phyloP scores from a whole-genome alignment of 2,113 vertebrate species.

The Ceyx cyanopectus region DNA sequence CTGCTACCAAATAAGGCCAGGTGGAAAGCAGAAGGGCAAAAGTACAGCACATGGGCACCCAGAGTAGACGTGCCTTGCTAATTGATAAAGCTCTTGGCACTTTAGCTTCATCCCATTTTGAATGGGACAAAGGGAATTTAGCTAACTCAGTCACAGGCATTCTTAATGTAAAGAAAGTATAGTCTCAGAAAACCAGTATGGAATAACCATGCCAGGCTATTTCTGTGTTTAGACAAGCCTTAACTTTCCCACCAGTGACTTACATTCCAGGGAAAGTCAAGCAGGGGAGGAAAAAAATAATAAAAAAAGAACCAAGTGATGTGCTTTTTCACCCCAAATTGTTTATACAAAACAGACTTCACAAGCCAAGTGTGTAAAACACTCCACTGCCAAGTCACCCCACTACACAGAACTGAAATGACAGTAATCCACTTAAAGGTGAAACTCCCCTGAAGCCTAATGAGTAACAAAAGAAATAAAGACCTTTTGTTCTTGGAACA shows the following conservation, averaged over 20 bases:
- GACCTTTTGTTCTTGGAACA: conserved; percentile 28
- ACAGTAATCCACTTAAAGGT: conserved; percentile 62
- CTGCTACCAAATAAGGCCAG: not conserved
- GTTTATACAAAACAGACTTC: conserved; percentile 38
- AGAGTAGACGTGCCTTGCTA: not conserved
- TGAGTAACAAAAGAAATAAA: conserved; percentile 46
- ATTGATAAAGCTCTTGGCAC: not conserved
- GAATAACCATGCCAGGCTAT: not conserved
- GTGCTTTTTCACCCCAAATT: not conserved
- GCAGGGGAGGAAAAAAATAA: not conserved
- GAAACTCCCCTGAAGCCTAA: conserved; percentile 54
- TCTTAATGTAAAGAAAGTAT: not conserved
- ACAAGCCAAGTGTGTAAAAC: not conserved
- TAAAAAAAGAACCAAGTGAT: not conserved
- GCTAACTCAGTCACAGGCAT: not conserved
- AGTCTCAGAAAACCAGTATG: not conserved
- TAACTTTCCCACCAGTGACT: conserved; percentile 1
- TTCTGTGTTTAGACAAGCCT: not conserved
- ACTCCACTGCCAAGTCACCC: not conserved
- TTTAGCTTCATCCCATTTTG: not conserved
- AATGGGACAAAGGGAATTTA: not conserved
- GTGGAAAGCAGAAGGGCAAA: not conserved
- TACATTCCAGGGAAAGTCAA: not conserved
- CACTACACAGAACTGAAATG: conserved; percentile 38
- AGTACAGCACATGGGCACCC: not conserved